Conservation (phyloP, 2,888 invertebrate genomes). For the Meiosimyza decipiens region DNA sequence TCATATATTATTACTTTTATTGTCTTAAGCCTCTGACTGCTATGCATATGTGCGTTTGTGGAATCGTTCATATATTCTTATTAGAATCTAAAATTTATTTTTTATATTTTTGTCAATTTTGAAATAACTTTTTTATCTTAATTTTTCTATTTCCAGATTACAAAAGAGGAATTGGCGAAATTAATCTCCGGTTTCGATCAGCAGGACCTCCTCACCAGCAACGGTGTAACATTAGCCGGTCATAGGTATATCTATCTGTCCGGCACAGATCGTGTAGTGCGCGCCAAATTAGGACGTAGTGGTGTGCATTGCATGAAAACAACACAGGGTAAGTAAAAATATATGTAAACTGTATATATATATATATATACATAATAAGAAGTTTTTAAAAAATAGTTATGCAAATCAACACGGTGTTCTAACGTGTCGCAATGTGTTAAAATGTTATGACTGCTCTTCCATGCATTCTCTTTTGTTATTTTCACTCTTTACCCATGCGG, state of each 20-base stretch:
- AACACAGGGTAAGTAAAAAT: conserved; percentile 78
- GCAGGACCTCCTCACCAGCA: conserved; percentile 88
- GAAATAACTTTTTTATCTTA: conserved; percentile 6
- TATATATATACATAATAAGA: no score
- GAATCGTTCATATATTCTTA: background rate
- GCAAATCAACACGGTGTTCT: no score
- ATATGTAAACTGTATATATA: no score
- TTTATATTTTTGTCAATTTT: background rate
- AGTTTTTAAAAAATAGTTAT: no score
- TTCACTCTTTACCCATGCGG: no score
- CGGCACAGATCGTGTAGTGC: conserved; percentile 91
- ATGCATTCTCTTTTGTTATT: no score
- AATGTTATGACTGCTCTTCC: no score
- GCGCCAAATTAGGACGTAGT: conserved; percentile 92
- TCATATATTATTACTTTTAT: no score
- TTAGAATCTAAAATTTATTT: background rate
- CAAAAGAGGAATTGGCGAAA: conserved; percentile 91
- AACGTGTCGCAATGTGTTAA: no score
- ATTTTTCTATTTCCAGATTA: conserved; percentile 72
- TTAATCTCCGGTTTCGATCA: conserved; percentile 91
- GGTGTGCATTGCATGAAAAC: conserved; percentile 98
- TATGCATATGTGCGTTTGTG: background rate
- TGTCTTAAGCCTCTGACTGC: no score
- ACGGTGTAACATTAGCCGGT: conserved; percentile 91
- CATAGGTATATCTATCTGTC: conserved; percentile 95